These are phyloP conservation scores for Lepidocolaptes lacrymiger DNA, from an alignment of 2,797 vertebrate genomes.

Conservation along the genomic window DNA sequence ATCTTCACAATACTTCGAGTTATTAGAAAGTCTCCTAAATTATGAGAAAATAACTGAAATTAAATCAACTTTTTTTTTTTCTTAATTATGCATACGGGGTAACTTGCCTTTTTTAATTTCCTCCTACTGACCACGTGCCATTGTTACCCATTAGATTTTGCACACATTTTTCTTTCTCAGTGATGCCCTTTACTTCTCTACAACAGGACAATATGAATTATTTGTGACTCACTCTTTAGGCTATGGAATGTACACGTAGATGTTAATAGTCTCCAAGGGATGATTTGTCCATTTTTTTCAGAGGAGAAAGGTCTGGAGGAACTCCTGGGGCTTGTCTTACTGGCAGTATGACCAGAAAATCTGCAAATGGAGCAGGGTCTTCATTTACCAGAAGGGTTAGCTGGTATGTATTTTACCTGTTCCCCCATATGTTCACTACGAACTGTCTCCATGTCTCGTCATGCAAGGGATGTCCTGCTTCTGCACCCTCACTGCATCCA, in stretches of 20 bases:
- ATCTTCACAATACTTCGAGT: not conserved
- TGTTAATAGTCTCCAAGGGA: not conserved
- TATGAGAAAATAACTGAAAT: not conserved
- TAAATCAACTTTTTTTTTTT: not conserved
- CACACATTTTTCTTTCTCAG: not conserved
- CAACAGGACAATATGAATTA: not conserved
- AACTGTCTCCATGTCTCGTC: not conserved
- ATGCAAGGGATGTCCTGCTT: not conserved
- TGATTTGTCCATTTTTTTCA: not conserved
- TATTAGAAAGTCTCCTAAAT: not conserved
- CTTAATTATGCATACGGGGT: not conserved
- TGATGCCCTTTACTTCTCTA: not conserved
- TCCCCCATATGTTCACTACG: not conserved
- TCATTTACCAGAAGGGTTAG: not conserved
- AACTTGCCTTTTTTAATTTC: not conserved
- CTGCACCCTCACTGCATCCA: not conserved
- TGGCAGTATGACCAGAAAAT: not conserved
- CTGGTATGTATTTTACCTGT: not conserved
- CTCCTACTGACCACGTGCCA: not conserved
- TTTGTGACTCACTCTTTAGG: not conserved
- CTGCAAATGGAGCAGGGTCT: not conserved
- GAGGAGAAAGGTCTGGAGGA: not conserved
- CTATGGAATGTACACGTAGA: not conserved
- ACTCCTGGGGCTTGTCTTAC: not conserved
- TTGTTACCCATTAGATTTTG: not conserved